Evolutionary conservation across 2,113 vertebrate species (phyloP), one percentile per base, ranked within the genome.

Genomic region (Microtus montanus): DNA sequence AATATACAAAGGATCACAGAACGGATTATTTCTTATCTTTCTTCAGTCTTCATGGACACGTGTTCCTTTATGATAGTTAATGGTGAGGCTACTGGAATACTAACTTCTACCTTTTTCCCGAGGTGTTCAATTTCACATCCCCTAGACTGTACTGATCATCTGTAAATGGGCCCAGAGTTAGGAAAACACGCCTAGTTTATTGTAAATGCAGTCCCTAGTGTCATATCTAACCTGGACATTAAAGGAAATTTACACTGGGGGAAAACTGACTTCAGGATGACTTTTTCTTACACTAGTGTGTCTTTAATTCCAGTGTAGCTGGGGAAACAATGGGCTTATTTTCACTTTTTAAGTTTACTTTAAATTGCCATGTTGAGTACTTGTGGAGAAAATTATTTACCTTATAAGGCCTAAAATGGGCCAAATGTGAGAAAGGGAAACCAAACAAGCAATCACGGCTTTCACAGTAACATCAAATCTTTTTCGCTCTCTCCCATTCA

Each of bases 11-110:
- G 52, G n/a, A 93, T 35, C 41, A 80, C 66, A 78, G 87, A 90
- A 84, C 35, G 52, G 89, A 70, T 87, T 70, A 68, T 91, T 13
- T 90, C 61, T 89, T 97, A 83, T 93, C 13, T 87, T 28, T 68
- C 54, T 52, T 15, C 75, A 93, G 92, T 96, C 96, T 58, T 91
- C 84, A 75, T 82, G 92, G 83, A 64, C 89, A 92, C 92, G 94
- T 96, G 92, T 90, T 97, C 58, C 22, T 47, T 86, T 52, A 4
- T 86, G 91, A 64, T 96, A 90, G 77, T 95, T 96, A 95, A 95
- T 33, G 84, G 93, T 88, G 91, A 47, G 95, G 89, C 49, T 63
- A 0, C 4, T 66, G 80, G 70, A 87, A 96, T 94, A 79, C 87
- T 95, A 94, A 90, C 70, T 83, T 74, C 52, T 85, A 87, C 89